These are phyloP conservation scores for Cydia fagiglandana DNA, from an alignment of 1,140 invertebrate species.

Conservation along the genomic window DNA sequence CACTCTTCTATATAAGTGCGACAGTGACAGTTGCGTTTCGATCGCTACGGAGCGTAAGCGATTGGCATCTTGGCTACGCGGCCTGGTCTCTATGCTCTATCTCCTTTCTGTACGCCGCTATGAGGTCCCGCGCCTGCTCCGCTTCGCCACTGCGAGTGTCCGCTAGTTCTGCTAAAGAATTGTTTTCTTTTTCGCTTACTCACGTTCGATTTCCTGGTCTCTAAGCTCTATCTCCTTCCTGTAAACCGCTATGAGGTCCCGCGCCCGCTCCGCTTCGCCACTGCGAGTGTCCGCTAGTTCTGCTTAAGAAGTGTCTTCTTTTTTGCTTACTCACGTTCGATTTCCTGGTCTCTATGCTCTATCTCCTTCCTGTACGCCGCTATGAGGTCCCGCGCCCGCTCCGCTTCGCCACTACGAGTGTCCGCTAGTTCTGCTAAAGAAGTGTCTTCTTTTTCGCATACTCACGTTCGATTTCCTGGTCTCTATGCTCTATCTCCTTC, in stretches of 20 bases:
- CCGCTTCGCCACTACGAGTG: background rate
- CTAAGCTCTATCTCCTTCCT: constrained; percentile 67
- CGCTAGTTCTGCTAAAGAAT: constrained; percentile 53
- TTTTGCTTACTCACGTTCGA: constrained; percentile 58
- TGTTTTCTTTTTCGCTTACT: constrained; percentile 39
- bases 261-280: constrained; percentile 56
- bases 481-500: constrained; percentile 67
- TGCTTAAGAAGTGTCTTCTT: constrained; percentile 37
- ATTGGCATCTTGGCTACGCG: too few relatives aligned
- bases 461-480: constrained; percentile 70
- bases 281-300: constrained; percentile 62
- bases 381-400: constrained; percentile 36
- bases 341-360: constrained; percentile 65
- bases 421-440: too few relatives aligned
- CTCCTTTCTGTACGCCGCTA: constrained; percentile 64
- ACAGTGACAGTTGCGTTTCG: too few relatives aligned
- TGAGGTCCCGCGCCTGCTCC: constrained; percentile 49
- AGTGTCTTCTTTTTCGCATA: constrained; percentile 15
- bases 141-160: constrained; percentile 61
- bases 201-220: constrained; percentile 68
- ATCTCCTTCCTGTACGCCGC: constrained; percentile 63
- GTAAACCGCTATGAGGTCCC: constrained; percentile 58
- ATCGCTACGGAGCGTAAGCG: too few relatives aligned
- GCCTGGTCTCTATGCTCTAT: constrained; percentile 45
- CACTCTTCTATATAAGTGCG: too few relatives aligned